Base-by-base conservation (phyloP, 2,797 vertebrate species). In the Synaphobranchus kaupii region DNA sequence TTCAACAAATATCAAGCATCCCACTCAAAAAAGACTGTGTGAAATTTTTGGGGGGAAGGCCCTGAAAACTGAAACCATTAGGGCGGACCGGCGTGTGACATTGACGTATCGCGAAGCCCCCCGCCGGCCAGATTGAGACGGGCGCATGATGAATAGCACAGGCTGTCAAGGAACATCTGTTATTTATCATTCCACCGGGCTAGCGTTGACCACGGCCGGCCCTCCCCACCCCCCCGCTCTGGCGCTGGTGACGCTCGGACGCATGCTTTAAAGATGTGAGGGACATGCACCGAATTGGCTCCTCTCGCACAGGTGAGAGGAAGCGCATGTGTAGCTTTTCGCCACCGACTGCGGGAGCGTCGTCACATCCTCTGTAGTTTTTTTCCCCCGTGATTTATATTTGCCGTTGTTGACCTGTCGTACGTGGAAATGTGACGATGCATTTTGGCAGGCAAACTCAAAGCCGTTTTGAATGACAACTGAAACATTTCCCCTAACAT, bases 131-230 rank as follows among this genome's bases (percentile, higher is more conserved):
- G 92, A 95, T 92, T 92, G 94, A 94, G 94, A 94, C 93, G 92
- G 90, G 90, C 90, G 88, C 86, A 90, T 96, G 96, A 97, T 95
- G 94, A 96, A 97, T 96, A 95, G 93, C 92, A 94, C 88, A 89
- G 90, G 94, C 92, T 95, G 94, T 95, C 94, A 95, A 90, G 90
- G 91, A 90, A 93, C 92, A 92, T 92, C 91, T 93, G 93, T 95
- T 94, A 95, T 97, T 93, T 93, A 96, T 97, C 96, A 97, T 91
- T 87, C 88, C 60, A 1, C 86, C 71, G 83, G 86, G 87, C 83
- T 68, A 88, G 81, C 88, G 48, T 81, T 90, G 87, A 91, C 90
- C 91, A 89, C 84, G 31, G 54, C 71, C 76, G 81, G 86, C 81
- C 81, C 1, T 68, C 34, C 25, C 10, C 50, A 25, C 31, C 71